Base-by-base conservation (phyloP, 2,797 vertebrate species). In the Pseudopleuronectes americanus region DNA sequence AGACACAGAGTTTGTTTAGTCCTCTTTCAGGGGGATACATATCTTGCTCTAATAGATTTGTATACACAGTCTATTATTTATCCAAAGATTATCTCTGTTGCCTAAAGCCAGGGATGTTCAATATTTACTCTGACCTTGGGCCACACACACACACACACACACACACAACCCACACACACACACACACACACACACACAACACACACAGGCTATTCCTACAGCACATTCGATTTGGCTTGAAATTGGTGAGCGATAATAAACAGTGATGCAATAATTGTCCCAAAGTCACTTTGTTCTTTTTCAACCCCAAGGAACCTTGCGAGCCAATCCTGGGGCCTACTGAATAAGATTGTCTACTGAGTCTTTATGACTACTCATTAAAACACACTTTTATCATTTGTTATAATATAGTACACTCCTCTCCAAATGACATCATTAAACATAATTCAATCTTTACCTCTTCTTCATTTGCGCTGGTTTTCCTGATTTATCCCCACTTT, bases 401-500 rank as follows among this genome's bases (percentile, higher is more conserved):
- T 92, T 91, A 87, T 90, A 93, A 92, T 92, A 90, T 85, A 90
- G 86, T 71, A 55, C 83, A 86, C 81, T 89, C 90, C 80, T 90
- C 80, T 87, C 84, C 79, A 90, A 89, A 92, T 90, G 85, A 92
- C 89, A 90, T 85, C 91, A 91, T 93, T 91, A 93, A 92, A 91
- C 87, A 91, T 91, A 92, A 93, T 92, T 90, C 90, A 90, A 88
- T 91, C 87, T 85, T 88, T 88, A 91, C 89, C 80, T 93, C 89
- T 85, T 89, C 80, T 90, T 91, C 84, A 84, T 89, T 83, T 89
- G 84, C 74, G 86, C 90, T 85, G 90, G 64, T 90, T 91, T 90
- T 89, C 77, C 84, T 90, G 90, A 91, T 93, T 92, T 90, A 92
- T 92, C 58, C 84, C 67, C 77, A 83, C 82, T 85, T 91, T 89